These are phyloP conservation scores for Phyllopteryx taeniolatus DNA, from an alignment of 2,113 vertebrate genomes.

Conservation along the genomic window DNA sequence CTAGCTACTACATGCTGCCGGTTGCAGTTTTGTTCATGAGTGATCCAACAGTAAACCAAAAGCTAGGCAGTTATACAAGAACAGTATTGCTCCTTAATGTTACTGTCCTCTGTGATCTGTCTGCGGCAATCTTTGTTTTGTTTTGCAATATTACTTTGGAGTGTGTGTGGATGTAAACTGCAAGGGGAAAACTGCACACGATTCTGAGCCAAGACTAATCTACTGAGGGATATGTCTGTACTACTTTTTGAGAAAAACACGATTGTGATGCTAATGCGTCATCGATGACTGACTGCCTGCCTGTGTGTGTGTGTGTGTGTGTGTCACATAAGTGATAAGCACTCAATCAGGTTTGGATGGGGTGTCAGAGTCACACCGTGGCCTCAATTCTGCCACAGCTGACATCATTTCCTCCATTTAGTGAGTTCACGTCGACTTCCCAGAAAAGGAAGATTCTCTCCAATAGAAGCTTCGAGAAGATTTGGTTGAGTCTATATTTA, in stretches of 20 bases:
- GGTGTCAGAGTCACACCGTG: not conserved
- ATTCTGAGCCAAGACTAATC: not conserved
- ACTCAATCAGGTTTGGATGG: not conserved
- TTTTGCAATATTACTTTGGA: not conserved
- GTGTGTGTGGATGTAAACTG: not conserved
- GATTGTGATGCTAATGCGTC: not conserved
- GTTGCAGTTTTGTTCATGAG: no score
- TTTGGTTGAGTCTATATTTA: conserved; percentile 1
- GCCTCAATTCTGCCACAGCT: not conserved
- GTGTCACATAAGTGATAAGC: not conserved
- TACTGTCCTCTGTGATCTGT: not conserved
- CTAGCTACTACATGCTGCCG: no score
- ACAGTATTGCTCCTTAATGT: not conserved
- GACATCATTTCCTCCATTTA: not conserved
- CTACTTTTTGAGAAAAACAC: not conserved
- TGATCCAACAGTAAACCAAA: no score
- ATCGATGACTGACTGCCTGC: not conserved
- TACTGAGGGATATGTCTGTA: not conserved
- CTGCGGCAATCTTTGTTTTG: not conserved
- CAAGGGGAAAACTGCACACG: not conserved
- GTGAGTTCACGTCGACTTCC: not conserved
- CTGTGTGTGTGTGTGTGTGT: not conserved
- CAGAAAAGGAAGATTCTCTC: not conserved
- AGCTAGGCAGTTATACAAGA: not conserved
- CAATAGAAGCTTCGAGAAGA: not conserved